Base-by-base conservation (phyloP, 2,113 vertebrate genomes). In the Elephas maximus region DNA sequence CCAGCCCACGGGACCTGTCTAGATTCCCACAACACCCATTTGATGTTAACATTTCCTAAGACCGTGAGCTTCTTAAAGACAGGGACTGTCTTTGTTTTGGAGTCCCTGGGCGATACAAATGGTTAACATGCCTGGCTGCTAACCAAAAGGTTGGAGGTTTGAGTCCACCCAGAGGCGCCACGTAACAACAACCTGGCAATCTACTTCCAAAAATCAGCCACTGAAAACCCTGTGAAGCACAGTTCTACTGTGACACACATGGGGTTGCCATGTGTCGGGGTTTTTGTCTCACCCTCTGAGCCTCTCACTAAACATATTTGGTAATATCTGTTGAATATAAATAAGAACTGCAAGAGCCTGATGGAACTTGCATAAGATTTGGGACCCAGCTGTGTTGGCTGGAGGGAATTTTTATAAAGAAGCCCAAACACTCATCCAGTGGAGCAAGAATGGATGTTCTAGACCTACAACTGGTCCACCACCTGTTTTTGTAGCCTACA, bases 251-350 rank as follows among this genome's bases (percentile, higher is more conserved):
- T 37, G 37, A 74, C 73, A 74, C 73, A 20, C n/a, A 10, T 7
- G 71, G n/a, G 71, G 71, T 20, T 3, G 8, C 71, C 71, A 73
- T 2, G 18, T 23, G n/a, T 37, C 28, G 21, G 6, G 4, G 14
- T 33, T 67, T 33, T 11, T 6, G 21, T 15, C 78, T 73, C 37
- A 0, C 8, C 26, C 63, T 18, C 4, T 0, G 44, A 5, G 82
- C 67, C 45, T 60, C 51, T 65, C 17, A 28, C 18, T 0, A 14
- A 48, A 5, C 1, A 9, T 0, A 0, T 10, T 1, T 24, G 24
- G 37, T 41, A 10, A 15, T 2, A 45, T n/a, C 80, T 63, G 10
- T 2, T 69, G 30, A 12, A 30, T 1, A n/a, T 15, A 71, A 76
- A 83, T 12, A 23, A 57, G 51, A 79, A 14, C 15, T 48, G 4